Conservation (phyloP, 2,797 vertebrate genomes). For the Decapterus maruadsi region DNA sequence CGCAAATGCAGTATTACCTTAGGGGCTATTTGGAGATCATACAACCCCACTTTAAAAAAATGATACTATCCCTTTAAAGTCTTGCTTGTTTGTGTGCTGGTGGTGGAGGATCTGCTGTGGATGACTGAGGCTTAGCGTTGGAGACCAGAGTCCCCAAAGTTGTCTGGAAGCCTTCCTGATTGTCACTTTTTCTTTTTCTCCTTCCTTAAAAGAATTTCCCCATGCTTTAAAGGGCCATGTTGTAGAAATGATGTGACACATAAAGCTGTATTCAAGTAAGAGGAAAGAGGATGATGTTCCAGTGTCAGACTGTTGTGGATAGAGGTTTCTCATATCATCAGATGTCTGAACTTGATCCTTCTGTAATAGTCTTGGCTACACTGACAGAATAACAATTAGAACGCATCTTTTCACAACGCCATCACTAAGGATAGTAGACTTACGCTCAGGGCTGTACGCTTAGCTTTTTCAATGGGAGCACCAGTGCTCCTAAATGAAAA, state of each 20-base stretch:
- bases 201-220: not conserved
- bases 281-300: not conserved
- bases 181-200: not conserved
- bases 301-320: not conserved
- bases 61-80: too few relatives aligned
- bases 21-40: too few relatives aligned
- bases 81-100: not conserved
- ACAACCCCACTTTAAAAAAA: too few relatives aligned
- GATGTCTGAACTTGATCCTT: constrained; percentile 10
- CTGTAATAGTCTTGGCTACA: not conserved
- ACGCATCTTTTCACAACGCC: too few relatives aligned
- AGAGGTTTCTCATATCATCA: constrained; percentile 7
- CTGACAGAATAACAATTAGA: not conserved
- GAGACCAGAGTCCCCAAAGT: not conserved
- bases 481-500: too few relatives aligned
- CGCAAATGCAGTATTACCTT: too few relatives aligned
- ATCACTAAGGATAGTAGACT: too few relatives aligned
- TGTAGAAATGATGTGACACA: not conserved
- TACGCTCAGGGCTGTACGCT: too few relatives aligned
- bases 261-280: constrained; percentile 2
- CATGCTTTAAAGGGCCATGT: not conserved
- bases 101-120: not conserved
- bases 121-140: not conserved
- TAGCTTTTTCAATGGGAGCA: too few relatives aligned
- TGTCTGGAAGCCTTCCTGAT: not conserved